These are phyloP conservation scores for Dicyrtoma fusca DNA, from an alignment of 2,888 invertebrate species.

Conservation along the genomic window DNA sequence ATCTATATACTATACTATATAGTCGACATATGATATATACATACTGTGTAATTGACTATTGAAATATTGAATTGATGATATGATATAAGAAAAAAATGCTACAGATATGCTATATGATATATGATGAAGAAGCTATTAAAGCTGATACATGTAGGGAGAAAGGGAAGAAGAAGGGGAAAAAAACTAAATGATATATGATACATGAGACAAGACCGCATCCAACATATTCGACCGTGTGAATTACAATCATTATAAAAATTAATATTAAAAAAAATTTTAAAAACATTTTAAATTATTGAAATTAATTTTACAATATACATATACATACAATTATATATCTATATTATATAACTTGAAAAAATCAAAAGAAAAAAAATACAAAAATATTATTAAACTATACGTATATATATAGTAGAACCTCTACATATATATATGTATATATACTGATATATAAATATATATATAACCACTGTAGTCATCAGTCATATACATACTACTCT, in stretches of 20 bases:
- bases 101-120: constrained; percentile 4
- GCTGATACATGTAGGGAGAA: too few species aligned
- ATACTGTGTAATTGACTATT: too few species aligned
- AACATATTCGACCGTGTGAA: constrained; percentile 33
- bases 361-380: not conserved
- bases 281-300: not conserved
- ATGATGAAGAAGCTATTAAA: too few species aligned
- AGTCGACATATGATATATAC: too few species aligned
- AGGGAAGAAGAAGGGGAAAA: too few species aligned
- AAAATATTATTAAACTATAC: not conserved
- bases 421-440: not conserved
- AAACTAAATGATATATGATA: constrained; percentile 12
- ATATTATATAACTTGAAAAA: not conserved
- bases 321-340: constrained; percentile 5
- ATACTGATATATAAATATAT: too few species aligned
- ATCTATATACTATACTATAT: too few species aligned
- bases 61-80: not conserved
- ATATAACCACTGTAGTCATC: too few species aligned
- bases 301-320: not conserved
- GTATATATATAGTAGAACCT: not conserved
- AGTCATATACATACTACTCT: too few species aligned
- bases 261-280: not conserved
- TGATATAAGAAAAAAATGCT: not conserved
- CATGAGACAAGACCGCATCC: constrained; percentile 23
- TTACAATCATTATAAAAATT: constrained; percentile 22